These are phyloP conservation scores for Germaria angustata DNA, from an alignment of 2,888 invertebrate genomes.

Conservation along the genomic window DNA sequence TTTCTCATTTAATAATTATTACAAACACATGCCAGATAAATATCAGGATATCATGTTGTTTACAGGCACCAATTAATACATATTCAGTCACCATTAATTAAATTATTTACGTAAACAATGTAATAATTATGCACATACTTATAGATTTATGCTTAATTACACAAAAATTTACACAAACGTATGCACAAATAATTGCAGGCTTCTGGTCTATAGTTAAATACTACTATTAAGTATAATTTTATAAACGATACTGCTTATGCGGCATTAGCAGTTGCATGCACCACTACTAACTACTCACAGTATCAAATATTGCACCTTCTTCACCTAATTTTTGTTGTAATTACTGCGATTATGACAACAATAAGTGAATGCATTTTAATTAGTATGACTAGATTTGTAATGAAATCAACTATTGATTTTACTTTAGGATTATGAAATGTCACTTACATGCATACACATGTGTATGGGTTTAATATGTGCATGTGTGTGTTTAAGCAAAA, in stretches of 20 bases:
- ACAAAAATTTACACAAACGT: background rate
- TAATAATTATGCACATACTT: constrained; percentile 44
- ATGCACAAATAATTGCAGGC: background rate
- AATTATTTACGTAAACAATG: constrained; percentile 64
- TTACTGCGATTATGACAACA: background rate
- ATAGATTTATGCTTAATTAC: background rate
- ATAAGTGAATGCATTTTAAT: constrained; percentile 8
- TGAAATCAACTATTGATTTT: background rate
- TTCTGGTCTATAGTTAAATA: background rate
- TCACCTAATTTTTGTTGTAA: constrained; percentile 4
- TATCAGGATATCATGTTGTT: constrained; percentile 61
- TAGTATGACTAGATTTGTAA: background rate
- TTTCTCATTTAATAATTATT: constrained; percentile 41
- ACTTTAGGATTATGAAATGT: background rate
- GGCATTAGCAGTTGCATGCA: background rate
- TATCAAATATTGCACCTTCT: background rate
- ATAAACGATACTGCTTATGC: background rate
- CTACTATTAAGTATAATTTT: background rate
- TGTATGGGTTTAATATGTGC: too few relatives aligned
- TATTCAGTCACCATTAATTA: constrained; percentile 62
- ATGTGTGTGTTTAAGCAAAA: too few relatives aligned
- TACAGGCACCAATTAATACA: constrained; percentile 59
- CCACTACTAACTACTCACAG: too few relatives aligned
- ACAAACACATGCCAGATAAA: constrained; percentile 48
- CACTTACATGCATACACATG: background rate